Evolutionary conservation across 2,888 invertebrate species (phyloP), one percentile per base, ranked within the genome.

Genomic region (Myopa testacea): DNA sequence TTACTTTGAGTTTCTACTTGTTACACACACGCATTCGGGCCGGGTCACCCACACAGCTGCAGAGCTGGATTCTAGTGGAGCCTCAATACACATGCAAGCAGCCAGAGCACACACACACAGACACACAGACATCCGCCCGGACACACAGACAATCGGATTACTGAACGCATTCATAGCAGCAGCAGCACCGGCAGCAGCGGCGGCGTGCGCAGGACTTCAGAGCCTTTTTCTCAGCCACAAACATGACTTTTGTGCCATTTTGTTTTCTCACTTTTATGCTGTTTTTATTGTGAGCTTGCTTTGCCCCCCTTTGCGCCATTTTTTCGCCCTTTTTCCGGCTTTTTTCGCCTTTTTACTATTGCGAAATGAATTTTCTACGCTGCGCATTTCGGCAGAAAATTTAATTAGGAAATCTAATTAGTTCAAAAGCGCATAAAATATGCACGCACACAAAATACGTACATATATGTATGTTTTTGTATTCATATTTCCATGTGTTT

Each of bases 331-430:
- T 14, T 60, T 55, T 67, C 19, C 45, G 3, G 5, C 52, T 58
- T 76, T 71, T 40, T 16, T 77, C 50, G 34, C 63, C 68, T 72
- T 67, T 55, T 78, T 77, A 38, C 79, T 75, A 75, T 62, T 76
- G 77, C 72, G 62, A 63, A 60, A 60, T 67, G 65, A 65, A 65
- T 50, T 72, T 68, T 62, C 50, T 52, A 40, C 75, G 62, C 38
- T 86, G 84, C 85, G 84, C 85, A 84, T 86, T 85, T 86, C 87
- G 84, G 85, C 85, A 84, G 84, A 86, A 86, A 88, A 88, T 88
- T 88, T 88, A 88, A 88, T 88, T 88, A 88, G 88, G 87, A 88
- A 88, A 88, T 88, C 87, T 88, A 88, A 88, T 88, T 88, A 88
- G 88, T 86, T 87, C 88, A 88, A 87, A 88, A 87, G 87, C 86